A percentile compares a stretch with the other conserved stretches of the same genome.
Conservation (phyloP, 1,140 invertebrate species). For the Drosophila fuyamai region DNA sequence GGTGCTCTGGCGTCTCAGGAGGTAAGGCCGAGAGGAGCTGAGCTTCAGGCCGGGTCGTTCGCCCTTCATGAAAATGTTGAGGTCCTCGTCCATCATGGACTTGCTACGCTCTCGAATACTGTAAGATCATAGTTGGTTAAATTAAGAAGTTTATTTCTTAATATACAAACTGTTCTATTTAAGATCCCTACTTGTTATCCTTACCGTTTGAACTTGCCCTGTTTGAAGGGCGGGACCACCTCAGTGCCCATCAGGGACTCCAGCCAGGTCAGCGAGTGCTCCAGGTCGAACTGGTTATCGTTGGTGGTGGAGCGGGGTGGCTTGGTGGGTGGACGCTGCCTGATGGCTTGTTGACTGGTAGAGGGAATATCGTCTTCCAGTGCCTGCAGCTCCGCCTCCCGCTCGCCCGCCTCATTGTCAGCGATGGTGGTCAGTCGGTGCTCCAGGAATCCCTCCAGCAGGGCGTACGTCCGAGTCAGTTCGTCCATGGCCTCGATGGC, state of each 20-base stretch:
- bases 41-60: slow-evolving; percentile 49
- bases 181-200: not conserved
- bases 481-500: slow-evolving; percentile 76
- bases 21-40: slow-evolving; percentile 52
- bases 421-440: slow-evolving; percentile 64
- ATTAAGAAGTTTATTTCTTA: no score
- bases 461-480: slow-evolving; percentile 53
- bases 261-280: slow-evolving; percentile 86
- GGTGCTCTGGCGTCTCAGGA: slow-evolving; percentile 76
- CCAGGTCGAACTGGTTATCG: slow-evolving; percentile 86
- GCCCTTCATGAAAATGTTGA: slow-evolving; percentile 60
- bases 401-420: slow-evolving; percentile 49
- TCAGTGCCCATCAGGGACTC: slow-evolving; percentile 82
- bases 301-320: slow-evolving; percentile 4
- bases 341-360: slow-evolving; percentile 10
- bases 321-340: slow-evolving; percentile 32
- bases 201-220: slow-evolving; percentile 68
- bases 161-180: no score
- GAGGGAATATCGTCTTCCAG: slow-evolving; percentile 12
- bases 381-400: slow-evolving; percentile 8
- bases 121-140: no score
- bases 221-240: slow-evolving; percentile 60
- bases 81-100: slow-evolving; percentile 85
- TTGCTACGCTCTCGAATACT: slow-evolving; percentile 85
- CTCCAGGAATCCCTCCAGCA: slow-evolving; percentile 67